Conservation (phyloP, 2,888 invertebrate genomes). For the Zhuqinia jingwanae region DNA sequence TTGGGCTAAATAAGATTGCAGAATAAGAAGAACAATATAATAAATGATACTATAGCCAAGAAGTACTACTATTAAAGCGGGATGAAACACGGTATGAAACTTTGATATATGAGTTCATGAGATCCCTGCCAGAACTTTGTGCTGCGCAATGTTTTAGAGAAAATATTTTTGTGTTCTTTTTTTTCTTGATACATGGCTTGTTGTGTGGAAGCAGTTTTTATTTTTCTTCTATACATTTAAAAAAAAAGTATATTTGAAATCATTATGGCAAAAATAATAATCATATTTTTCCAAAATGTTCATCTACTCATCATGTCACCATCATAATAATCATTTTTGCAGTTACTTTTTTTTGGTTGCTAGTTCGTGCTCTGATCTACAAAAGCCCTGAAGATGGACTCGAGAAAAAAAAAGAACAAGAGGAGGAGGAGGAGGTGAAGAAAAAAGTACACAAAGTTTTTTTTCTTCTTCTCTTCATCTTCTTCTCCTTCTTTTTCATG, state of each 20-base stretch:
- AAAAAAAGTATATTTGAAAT: constrained; percentile 63
- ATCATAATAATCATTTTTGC: constrained; percentile 67
- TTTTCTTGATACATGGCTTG: constrained; percentile 58
- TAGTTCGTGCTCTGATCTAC: constrained; percentile 71
- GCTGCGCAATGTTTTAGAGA: constrained; percentile 14
- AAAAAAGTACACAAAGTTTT: constrained; percentile 45
- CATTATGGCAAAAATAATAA: constrained; percentile 73
- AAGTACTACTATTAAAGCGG: constrained; percentile 24
- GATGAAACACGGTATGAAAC: constrained; percentile 54
- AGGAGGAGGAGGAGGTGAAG: constrained; percentile 44
- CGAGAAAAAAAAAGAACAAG: constrained; percentile 23
- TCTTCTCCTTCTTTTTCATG: too few relatives aligned
- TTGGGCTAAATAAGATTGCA: constrained; percentile 56
- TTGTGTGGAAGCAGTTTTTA: constrained; percentile 51
- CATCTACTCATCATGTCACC: constrained; percentile 72
- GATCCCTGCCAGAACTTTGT: constrained; percentile 42
- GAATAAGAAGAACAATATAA: constrained; percentile 9
- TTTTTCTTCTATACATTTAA: constrained; percentile 48
- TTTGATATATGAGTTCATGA: constrained; percentile 72
- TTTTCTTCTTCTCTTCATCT: too few relatives aligned
- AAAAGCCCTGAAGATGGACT: constrained; percentile 68
- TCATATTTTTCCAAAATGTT: constrained; percentile 70
- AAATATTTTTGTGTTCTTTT: constrained; percentile 11
- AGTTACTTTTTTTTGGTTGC: constrained; percentile 33
- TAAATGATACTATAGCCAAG: neutral